phyloP scores from a whole-genome alignment of 2,888 invertebrate species.

The Apamea monoglypha region DNA sequence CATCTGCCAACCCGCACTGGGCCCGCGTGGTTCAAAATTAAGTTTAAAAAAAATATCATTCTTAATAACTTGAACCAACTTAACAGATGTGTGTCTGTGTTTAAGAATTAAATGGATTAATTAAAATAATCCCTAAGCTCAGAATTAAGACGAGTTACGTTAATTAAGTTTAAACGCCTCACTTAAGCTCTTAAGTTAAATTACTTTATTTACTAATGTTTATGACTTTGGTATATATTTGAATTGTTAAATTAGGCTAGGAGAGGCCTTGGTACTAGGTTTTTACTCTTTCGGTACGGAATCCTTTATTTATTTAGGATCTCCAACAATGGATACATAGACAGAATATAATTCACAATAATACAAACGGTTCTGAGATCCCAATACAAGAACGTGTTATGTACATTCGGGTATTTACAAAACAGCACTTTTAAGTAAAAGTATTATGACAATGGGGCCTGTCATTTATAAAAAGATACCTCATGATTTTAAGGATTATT shows the following conservation, averaged over 20 bases:
- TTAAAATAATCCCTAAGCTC: constrained; percentile 25
- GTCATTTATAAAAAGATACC: no score
- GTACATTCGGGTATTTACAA: no score
- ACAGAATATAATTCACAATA: no score
- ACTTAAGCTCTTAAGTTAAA: constrained; percentile 31
- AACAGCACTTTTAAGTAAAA: no score
- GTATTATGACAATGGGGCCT: no score
- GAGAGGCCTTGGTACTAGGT: no score
- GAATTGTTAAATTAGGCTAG: background rate
- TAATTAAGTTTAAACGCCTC: constrained; percentile 40
- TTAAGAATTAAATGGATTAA: constrained; percentile 39
- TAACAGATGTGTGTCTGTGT: constrained; percentile 53
- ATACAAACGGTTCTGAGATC: no score
- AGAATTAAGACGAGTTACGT: constrained; percentile 37
- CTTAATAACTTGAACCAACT: constrained; percentile 41
- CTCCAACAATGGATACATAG: no score
- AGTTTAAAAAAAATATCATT: background rate
- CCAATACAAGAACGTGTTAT: no score
- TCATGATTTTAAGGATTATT: no score
- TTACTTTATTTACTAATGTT: constrained; percentile 15
- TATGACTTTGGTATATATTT: background rate
- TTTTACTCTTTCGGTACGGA: background rate
- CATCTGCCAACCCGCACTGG: no score
- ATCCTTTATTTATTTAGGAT: background rate
- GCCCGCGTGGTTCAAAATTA: background rate